A percentile compares a stretch with the other conserved stretches of the same genome.
Conservation (phyloP, 2,888 invertebrate species). For the Heliconius charithonia region DNA sequence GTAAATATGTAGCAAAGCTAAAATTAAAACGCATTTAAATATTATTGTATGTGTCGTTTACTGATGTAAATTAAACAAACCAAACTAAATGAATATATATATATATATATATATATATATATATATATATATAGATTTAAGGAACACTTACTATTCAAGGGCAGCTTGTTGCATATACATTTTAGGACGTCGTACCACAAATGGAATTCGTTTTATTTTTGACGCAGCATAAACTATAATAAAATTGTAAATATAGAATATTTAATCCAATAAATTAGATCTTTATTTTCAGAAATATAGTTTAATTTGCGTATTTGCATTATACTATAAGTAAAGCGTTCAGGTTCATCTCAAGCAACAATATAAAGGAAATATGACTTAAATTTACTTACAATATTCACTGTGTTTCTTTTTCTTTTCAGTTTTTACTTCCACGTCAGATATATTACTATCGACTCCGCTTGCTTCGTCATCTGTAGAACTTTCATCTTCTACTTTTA, state of each 20-base stretch:
- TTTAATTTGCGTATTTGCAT: not conserved
- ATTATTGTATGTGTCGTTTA: not conserved
- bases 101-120: too few species aligned
- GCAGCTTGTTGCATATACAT: slow-evolving; percentile 58
- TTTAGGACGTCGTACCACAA: slow-evolving; percentile 53
- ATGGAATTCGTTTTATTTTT: slow-evolving; percentile 59
- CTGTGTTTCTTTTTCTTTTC: slow-evolving; percentile 44
- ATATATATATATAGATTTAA: not conserved
- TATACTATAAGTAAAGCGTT: not conserved
- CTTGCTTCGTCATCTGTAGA: slow-evolving; percentile 51
- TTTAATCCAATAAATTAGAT: not conserved
- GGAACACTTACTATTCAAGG: slow-evolving; percentile 63
- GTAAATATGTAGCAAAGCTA: slow-evolving; percentile 60
- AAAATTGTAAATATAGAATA: not conserved
- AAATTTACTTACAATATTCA: slow-evolving; percentile 22
- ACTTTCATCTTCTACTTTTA: slow-evolving; percentile 50
- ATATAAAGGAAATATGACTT: not conserved
- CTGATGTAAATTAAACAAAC: not conserved
- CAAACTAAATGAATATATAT: not conserved
- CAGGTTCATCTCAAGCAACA: not conserved
- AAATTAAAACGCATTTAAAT: slow-evolving; percentile 51
- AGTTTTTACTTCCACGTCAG: slow-evolving; percentile 56
- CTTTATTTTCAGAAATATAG: too few species aligned
- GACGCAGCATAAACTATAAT: slow-evolving; percentile 42
- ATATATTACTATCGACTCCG: slow-evolving; percentile 58